Percentiles rank a stretch among this genome's conserved stretches.
Evolutionary conservation across 92 coral and sea anemone genomes (phyloP).

Genomic region (Bergia sp.): DNA sequence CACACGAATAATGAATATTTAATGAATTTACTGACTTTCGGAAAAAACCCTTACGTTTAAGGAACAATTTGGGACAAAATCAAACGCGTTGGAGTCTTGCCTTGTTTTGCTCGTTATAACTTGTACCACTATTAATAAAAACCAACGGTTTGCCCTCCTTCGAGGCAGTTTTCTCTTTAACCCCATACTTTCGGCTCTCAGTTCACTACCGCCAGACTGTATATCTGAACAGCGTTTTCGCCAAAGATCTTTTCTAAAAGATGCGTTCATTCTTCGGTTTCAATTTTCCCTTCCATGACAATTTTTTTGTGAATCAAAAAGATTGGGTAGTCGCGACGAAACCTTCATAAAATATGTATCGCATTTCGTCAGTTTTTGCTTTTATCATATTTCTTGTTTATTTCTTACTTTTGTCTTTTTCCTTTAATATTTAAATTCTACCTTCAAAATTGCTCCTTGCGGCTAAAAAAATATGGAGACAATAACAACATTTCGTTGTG

Average conservation of each 20-base stretch:
- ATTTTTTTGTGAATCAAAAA: not conserved
- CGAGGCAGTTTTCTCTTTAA: not conserved
- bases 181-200: not conserved
- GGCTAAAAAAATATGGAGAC: not conserved
- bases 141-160: not conserved
- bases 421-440: constrained; percentile 36
- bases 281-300: constrained; percentile 10
- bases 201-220: not conserved
- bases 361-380: constrained; percentile 45
- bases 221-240: not conserved
- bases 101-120: not conserved
- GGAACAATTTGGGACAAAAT: constrained; percentile 41
- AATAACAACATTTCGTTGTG: not conserved
- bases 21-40: constrained; percentile 62
- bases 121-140: not conserved
- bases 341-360: constrained; percentile 34
- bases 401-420: constrained; percentile 30
- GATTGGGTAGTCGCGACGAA: not conserved
- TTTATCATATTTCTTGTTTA: constrained; percentile 18
- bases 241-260: constrained; percentile 18
- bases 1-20: constrained; percentile 69
- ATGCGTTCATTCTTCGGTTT: not conserved
- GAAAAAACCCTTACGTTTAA: constrained; percentile 53
- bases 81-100: constrained; percentile 10
- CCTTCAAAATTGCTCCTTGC: not conserved